These are phyloP conservation scores for Linnaemya vulpina DNA, from an alignment of 2,888 invertebrate genomes.

Conservation along the genomic window DNA sequence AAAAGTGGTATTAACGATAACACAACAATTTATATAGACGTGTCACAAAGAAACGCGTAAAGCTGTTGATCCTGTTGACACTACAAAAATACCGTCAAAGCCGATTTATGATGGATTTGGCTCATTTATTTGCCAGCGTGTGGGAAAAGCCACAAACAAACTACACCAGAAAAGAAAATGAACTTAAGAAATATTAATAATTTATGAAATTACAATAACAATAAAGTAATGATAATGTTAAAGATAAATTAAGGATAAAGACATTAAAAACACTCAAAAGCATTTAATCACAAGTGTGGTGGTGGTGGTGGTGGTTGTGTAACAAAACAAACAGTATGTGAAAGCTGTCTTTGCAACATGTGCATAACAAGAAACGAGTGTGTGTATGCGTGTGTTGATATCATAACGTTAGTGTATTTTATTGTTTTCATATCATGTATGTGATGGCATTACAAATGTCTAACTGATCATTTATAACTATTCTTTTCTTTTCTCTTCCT, in stretches of 20 bases:
- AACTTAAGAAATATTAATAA: slow-evolving; percentile 15
- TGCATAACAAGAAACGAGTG: too few species aligned
- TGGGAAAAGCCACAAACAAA: neutral
- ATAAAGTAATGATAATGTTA: slow-evolving; percentile 39
- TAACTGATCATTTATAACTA: slow-evolving; percentile 71
- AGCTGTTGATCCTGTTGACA: too few species aligned
- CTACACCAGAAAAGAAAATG: neutral
- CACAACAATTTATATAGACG: too few species aligned
- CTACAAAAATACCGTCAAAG: too few species aligned
- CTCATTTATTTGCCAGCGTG: too few species aligned
- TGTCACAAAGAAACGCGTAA: too few species aligned
- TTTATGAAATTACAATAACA: slow-evolving; percentile 51
- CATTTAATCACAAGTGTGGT: slow-evolving; percentile 12
- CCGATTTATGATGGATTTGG: too few species aligned
- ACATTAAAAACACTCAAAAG: slow-evolving; percentile 50
- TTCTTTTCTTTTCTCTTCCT: slow-evolving; percentile 9
- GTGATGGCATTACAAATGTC: slow-evolving; percentile 67
- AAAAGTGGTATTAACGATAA: too few species aligned
- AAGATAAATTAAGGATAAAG: slow-evolving; percentile 27
- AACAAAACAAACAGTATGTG: neutral
- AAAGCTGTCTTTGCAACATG: neutral
- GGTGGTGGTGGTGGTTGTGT: neutral
- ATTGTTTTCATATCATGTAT: slow-evolving; percentile 32
- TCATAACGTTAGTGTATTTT: slow-evolving; percentile 32
- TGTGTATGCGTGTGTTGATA: neutral